Evolutionary conservation across 1,140 invertebrate genomes (phyloP), one percentile per base, ranked within the genome.

Genomic region (Drosophila nasuta): DNA sequence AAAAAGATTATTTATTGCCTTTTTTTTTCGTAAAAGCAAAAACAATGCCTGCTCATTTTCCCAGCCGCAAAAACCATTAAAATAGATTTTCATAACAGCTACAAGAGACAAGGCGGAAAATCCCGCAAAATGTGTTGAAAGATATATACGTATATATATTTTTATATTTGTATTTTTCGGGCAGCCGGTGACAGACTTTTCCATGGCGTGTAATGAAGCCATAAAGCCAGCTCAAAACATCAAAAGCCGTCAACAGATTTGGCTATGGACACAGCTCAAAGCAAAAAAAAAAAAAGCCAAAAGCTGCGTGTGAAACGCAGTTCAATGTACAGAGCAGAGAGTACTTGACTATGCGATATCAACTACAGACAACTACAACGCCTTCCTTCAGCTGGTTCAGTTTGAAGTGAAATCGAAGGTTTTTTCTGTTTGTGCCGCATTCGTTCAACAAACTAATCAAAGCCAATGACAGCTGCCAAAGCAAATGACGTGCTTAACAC

Each of bases 371-470:
- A 10, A 38, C 35, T 38, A 10, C 35, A 10, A 38, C 41, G 41
- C n/a, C 11, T 43, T n/a, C 77, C 81, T 85, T 80, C 73, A 68
- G 49, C 67, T 8, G 35, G 54, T 25, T 25, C 3, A 38, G 11
- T 51, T 57, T 15, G 49, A 69, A 79, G 83, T 87, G 82, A 87
- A 87, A 87, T 87, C 83, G 83, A 87, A 87, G 82, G 83, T 68
- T 71, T 86, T 71, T 86, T 71, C 63, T 28, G 41, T 64, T 75
- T 54, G 48, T 38, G 48, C 35, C 35, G 33, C 54, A 57, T 72
- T 76, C 80, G 73, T 86, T 85, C 82, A 86, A 81, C 75, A 82
- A 82, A 86, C 82, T 77, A 82, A 86, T 87, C 82, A 87, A 76
- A 87, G 82, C 76, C 68, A 86, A 68, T 87, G 82, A 87, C 82